A percentile compares a stretch with the other conserved stretches of the same genome.
Conservation (phyloP, 2,113 vertebrate genomes). For the Bos indicus region DNA sequence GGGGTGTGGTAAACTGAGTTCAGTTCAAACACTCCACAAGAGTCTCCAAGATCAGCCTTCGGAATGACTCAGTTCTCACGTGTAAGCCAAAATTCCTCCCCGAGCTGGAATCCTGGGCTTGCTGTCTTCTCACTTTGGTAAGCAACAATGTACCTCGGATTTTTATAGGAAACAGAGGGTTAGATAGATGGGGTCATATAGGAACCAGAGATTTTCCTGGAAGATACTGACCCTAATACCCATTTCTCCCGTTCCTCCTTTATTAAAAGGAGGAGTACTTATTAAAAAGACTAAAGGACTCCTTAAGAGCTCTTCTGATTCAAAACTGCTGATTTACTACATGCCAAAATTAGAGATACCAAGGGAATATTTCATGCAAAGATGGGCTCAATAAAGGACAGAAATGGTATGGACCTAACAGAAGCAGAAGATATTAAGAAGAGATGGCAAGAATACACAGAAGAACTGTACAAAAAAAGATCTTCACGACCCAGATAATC, state of each 20-base stretch:
- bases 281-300: not conserved
- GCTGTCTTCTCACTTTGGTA: not conserved
- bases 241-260: not conserved
- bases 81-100: slow-evolving; percentile 37
- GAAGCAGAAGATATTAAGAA: too few species aligned
- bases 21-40: slow-evolving; percentile 54
- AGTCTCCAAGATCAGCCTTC: slow-evolving; percentile 31
- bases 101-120: not conserved
- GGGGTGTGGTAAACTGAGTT: slow-evolving; percentile 38
- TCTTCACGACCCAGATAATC: too few species aligned
- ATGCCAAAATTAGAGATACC: not conserved
- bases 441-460: too few species aligned
- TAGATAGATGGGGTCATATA: not conserved
- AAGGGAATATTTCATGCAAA: not conserved
- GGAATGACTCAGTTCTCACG: slow-evolving; percentile 46
- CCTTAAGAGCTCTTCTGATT: not conserved
- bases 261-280: not conserved
- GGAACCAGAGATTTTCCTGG: slow-evolving; percentile 11
- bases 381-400: not conserved
- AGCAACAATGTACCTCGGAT: not conserved
- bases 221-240: not conserved
- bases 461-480: too few species aligned
- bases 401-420: too few species aligned
- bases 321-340: not conserved
- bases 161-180: slow-evolving; percentile 1